These are phyloP conservation scores for Carabus problematicus DNA, from an alignment of 2,888 invertebrate genomes.

Conservation along the genomic window DNA sequence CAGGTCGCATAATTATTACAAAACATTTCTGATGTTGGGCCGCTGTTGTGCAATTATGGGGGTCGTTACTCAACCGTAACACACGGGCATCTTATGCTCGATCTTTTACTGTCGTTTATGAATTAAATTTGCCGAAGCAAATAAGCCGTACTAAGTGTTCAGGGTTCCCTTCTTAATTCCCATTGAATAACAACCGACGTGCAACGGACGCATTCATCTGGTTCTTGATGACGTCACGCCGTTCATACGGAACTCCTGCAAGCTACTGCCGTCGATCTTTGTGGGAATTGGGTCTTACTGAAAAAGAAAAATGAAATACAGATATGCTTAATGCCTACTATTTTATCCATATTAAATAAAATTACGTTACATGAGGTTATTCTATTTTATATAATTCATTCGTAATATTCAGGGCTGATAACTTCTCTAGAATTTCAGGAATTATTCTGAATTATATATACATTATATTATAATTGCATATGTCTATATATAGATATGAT, in stretches of 20 bases:
- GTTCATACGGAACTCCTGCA: background rate
- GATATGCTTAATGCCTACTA: no score
- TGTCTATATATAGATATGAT: no score
- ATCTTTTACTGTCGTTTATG: conserved; percentile 27
- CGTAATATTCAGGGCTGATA: no score
- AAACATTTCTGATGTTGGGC: conserved; percentile 16
- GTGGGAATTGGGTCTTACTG: no score
- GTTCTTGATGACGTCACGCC: conserved; percentile 21
- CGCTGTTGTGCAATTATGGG: conserved; percentile 1
- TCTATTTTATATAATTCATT: no score
- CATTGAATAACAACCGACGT: conserved; percentile 29
- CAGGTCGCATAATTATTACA: conserved; percentile 27
- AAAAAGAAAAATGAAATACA: no score
- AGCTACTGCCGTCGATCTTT: no score
- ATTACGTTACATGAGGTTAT: no score
- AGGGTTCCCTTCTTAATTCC: conserved; percentile 28
- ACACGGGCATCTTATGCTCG: conserved; percentile 9
- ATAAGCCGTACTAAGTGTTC: conserved; percentile 34
- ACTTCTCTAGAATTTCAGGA: no score
- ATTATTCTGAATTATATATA: no score
- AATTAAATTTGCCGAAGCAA: conserved; percentile 39
- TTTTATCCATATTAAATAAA: no score
- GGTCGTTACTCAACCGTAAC: conserved; percentile 24
- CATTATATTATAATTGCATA: no score
- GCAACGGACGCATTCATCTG: conserved; percentile 8